phyloP scores from a whole-genome alignment of 2,113 vertebrate genomes.

The Tupaia tana region DNA sequence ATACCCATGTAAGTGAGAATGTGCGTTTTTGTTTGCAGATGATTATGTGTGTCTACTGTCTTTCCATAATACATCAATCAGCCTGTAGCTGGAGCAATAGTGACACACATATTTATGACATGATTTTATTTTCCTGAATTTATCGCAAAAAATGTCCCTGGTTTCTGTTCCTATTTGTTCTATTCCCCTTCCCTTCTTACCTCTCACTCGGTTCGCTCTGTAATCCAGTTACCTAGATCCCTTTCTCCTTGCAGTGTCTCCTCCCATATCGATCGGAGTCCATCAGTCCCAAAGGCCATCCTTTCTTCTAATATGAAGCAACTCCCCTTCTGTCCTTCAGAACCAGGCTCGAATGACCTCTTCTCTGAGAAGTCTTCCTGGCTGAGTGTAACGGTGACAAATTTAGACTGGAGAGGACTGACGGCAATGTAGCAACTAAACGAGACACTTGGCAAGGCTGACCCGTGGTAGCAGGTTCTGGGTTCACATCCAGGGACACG shows the following conservation, averaged over 20 bases:
- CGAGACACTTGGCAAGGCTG: no score
- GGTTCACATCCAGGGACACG: no score
- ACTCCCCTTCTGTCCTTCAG: not conserved
- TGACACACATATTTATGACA: constrained; percentile 50
- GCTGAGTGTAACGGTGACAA: not conserved
- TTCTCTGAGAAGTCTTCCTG: not conserved
- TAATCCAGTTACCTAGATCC: not conserved
- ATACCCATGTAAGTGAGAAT: constrained; percentile 2
- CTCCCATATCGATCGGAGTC: not conserved
- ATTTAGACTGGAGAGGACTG: not conserved
- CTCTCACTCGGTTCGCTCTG: not conserved
- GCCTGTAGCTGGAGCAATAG: constrained; percentile 11
- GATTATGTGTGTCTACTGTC: constrained; percentile 44
- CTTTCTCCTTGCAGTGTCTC: not conserved
- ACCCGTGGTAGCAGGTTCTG: no score
- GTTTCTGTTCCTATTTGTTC: not conserved
- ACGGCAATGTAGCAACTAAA: no score
- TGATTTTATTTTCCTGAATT: constrained; percentile 64
- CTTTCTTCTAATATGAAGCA: constrained; percentile 1
- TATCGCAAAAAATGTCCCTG: not conserved
- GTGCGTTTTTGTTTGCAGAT: constrained; percentile 57
- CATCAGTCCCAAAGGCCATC: not conserved
- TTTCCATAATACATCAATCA: constrained; percentile 62
- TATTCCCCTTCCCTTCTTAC: not conserved
- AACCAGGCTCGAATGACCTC: constrained; percentile 7